Evolutionary conservation across 1,140 invertebrate species (phyloP), one percentile per base, ranked within the genome.

Genomic region (Micrasema longulum): DNA sequence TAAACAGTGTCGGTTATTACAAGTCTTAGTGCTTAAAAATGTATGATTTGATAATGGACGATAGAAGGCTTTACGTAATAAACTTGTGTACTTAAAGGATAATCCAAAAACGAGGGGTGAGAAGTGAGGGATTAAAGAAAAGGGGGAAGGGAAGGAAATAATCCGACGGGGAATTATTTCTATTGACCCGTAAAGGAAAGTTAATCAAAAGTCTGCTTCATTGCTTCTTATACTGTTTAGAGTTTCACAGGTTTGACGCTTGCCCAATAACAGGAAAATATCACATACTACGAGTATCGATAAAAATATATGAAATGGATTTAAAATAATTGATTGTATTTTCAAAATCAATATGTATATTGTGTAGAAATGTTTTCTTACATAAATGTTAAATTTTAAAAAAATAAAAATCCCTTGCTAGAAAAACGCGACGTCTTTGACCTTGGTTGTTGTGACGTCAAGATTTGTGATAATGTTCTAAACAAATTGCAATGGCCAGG

Each of bases 11-110:
- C 12, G 16, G 35, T 60, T 53, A 18, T 53, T 41, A 20, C 35
- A 60, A 60, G 16, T 60, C 18, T n/a, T 6, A 5, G 16, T 41
- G 18, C 36, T 60, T 38, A 60, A 60, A 60, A 60, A 60, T 60
- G 55, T 60, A 60, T 60, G 55, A 60, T 43, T 53, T 23, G 14
- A 38, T 60, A 60, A 60, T 60, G 55, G 55, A 60, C 36, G 38
- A 10, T 60, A 10, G 14, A 38, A 60, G 55, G 36, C 16, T 41
- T 60, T 60, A 16, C 14, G 55, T 60, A 60, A 60, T 60, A 60
- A 60, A 60, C 36, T 38, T 38, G 55, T 41, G 55, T 60, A 60
- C 55, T 60, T 60, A 60, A 60, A 22, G 55, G 55, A 60, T 60
- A 60, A 60, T 60, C 55, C 36, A 45, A n/a, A 16, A 48, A 20